A percentile compares a stretch with the other conserved stretches of the same genome.
These are phyloP conservation scores for Candidula unifasciata DNA, from an alignment of 2,888 invertebrate genomes.

Conservation along the genomic window DNA sequence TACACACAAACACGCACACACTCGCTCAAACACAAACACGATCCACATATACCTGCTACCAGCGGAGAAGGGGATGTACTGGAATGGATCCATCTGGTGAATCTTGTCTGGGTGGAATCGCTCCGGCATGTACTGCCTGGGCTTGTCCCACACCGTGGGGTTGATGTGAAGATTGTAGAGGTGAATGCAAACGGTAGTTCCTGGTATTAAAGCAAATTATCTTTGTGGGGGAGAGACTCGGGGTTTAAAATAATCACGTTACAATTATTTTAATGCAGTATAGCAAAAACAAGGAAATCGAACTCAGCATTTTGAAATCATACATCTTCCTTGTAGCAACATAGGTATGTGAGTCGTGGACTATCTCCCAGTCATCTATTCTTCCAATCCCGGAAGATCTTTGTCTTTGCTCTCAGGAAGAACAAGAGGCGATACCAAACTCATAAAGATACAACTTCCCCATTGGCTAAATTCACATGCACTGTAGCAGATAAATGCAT, in stretches of 20 bases:
- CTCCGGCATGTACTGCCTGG: slow-evolving; percentile 64
- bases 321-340: too few species aligned
- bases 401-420: not conserved
- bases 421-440: not conserved
- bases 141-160: slow-evolving; percentile 64
- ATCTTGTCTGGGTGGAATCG: slow-evolving; percentile 64
- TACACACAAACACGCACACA: too few species aligned
- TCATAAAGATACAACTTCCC: too few species aligned
- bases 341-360: too few species aligned
- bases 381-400: not conserved
- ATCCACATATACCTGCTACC: slow-evolving; percentile 70
- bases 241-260: not conserved
- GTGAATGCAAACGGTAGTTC: slow-evolving; percentile 58
- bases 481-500: too few species aligned
- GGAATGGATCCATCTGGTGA: slow-evolving; percentile 62
- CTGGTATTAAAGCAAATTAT: slow-evolving; percentile 9
- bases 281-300: too few species aligned
- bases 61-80: slow-evolving; percentile 72
- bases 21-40: too few species aligned
- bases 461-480: too few species aligned
- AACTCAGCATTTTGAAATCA: not conserved
- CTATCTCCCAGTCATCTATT: not conserved
- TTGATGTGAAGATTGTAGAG: slow-evolving; percentile 65
- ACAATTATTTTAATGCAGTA: not conserved
- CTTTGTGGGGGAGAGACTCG: not conserved